Percentiles rank a stretch among this genome's conserved stretches.
These are phyloP conservation scores for Diplosoma virens DNA, from an alignment of 23 tunicate genomes.

Conservation along the genomic window DNA sequence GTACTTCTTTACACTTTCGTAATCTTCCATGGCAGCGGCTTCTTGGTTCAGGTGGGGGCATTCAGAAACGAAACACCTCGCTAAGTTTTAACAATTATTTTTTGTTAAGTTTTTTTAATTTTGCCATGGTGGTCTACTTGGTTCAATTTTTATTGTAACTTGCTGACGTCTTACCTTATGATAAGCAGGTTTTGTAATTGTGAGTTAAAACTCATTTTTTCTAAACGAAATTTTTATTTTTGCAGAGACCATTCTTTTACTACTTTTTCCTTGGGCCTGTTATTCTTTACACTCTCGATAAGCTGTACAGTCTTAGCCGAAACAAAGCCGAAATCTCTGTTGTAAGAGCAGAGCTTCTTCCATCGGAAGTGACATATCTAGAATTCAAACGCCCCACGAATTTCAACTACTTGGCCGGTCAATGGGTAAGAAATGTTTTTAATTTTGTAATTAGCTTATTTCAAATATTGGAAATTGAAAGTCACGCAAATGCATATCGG, in stretches of 20 bases:
- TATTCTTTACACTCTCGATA: conserved; percentile 75
- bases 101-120: too few relatives aligned
- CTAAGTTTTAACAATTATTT: too few relatives aligned
- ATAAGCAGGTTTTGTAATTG: too few relatives aligned
- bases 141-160: too few relatives aligned
- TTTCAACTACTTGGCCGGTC: conserved; percentile 86
- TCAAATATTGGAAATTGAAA: too few relatives aligned
- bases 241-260: conserved; percentile 72
- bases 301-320: conserved; percentile 73
- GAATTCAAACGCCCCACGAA: conserved; percentile 76
- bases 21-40: conserved; percentile 75
- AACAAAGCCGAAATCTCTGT: conserved; percentile 70
- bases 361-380: conserved; percentile 83
- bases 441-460: too few relatives aligned
- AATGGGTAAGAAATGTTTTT: conserved; percentile 85
- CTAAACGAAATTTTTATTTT: background rate
- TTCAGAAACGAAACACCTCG: too few relatives aligned
- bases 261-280: conserved; percentile 86
- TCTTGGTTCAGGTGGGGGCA: conserved; percentile 67
- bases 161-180: too few relatives aligned
- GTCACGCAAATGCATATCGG: too few relatives aligned
- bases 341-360: conserved; percentile 67
- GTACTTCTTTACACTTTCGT: conserved; percentile 55
- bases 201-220: too few relatives aligned
- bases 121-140: too few relatives aligned